Percentiles rank a stretch among this genome's conserved stretches.
Evolutionary conservation across 2,113 vertebrate genomes (phyloP).

Genomic region (Lampris megalopsis): DNA sequence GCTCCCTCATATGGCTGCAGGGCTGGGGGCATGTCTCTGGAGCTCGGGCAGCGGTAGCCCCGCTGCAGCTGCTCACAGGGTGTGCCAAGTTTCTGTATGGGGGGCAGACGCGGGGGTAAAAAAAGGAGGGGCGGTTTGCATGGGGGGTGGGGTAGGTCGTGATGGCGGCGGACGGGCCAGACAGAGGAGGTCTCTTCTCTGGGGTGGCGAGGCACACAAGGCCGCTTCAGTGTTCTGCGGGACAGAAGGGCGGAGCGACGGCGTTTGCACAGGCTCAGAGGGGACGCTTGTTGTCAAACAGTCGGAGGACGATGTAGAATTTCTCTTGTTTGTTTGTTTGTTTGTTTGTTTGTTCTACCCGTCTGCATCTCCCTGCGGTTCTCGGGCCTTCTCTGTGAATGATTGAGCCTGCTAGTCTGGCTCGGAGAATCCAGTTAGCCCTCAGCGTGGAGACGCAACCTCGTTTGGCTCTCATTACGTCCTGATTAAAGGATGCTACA

Average conservation of each 20-base stretch:
- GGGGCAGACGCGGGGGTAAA: slow-evolving; percentile 69
- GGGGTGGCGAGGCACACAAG: slow-evolving; percentile 67
- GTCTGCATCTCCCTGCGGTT: slow-evolving; percentile 29
- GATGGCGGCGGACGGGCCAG: slow-evolving; percentile 69
- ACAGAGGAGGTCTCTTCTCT: slow-evolving; percentile 79
- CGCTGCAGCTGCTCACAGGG: slow-evolving; percentile 81
- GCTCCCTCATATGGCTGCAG: slow-evolving; percentile 67
- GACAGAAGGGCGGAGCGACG: slow-evolving; percentile 62
- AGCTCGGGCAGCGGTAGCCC: slow-evolving; percentile 71
- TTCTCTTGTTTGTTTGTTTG: slow-evolving; percentile 1
- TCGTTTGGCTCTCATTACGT: slow-evolving; percentile 83
- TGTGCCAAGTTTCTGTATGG: slow-evolving; percentile 83
- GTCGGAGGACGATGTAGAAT: slow-evolving; percentile 39
- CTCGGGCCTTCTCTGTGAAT: slow-evolving; percentile 30
- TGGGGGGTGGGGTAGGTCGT: slow-evolving; percentile 58
- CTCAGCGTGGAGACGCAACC: slow-evolving; percentile 75
- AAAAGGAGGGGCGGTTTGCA: slow-evolving; percentile 48
- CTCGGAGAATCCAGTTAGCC: slow-evolving; percentile 63
- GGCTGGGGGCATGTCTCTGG: slow-evolving; percentile 73
- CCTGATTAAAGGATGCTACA: slow-evolving; percentile 76
- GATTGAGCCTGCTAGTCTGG: slow-evolving; percentile 28
- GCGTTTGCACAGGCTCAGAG: slow-evolving; percentile 35
- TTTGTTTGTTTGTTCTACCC: slow-evolving; percentile 20
- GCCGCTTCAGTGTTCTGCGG: slow-evolving; percentile 71
- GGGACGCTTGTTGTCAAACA: slow-evolving; percentile 46